Conservation (phyloP, 2,113 vertebrate species). For the Albula glossodonta region DNA sequence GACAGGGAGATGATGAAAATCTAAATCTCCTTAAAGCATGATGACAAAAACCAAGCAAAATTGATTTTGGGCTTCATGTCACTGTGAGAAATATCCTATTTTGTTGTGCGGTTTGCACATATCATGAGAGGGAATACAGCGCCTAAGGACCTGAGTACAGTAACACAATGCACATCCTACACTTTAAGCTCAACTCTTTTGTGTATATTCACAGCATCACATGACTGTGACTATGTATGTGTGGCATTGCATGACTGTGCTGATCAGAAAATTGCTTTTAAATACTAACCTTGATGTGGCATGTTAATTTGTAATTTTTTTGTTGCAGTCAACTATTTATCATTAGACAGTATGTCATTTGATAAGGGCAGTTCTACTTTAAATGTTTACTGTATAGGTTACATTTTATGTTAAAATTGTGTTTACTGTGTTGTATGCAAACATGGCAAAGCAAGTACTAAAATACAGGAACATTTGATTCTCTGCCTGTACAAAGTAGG, state of each 20-base stretch:
- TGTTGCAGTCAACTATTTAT: neutral
- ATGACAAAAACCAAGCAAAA: neutral
- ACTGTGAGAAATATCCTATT: neutral
- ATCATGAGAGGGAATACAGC: neutral
- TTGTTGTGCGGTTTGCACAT: neutral
- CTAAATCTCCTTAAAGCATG: neutral
- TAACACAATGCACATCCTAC: neutral
- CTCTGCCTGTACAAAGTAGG: too few species aligned
- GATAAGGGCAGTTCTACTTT: neutral
- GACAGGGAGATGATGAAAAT: neutral
- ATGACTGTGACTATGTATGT: neutral
- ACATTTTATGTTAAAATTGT: neutral
- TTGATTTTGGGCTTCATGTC: neutral
- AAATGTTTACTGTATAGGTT: neutral
- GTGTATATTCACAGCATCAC: neutral
- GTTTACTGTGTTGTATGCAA: too few species aligned
- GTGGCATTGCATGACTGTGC: too few species aligned
- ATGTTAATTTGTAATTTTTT: neutral
- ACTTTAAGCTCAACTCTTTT: neutral
- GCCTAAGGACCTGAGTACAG: neutral
- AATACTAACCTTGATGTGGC: neutral
- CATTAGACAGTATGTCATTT: neutral
- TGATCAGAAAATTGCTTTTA: neutral
- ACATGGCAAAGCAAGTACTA: too few species aligned
- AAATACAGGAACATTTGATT: too few species aligned